Evolutionary conservation across 2,888 invertebrate species (phyloP).

Genomic region (Galerucella nymphaeae): DNA sequence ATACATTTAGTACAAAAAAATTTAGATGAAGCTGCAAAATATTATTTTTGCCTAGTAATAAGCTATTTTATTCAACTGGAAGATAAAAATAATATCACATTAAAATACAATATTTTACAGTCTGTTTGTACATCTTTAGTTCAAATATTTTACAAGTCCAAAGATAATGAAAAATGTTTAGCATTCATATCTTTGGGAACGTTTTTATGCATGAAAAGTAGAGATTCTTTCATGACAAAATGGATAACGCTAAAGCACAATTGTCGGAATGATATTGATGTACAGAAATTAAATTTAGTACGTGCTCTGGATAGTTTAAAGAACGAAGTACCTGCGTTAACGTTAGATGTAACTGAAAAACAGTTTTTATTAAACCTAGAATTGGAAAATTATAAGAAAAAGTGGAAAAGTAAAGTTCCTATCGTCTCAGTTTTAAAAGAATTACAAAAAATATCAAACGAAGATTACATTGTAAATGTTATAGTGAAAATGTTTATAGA

Average conservation of each 20-base stretch:
- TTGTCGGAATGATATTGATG: slow-evolving; percentile 38
- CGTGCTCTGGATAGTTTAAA: slow-evolving; percentile 46
- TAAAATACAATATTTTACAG: slow-evolving; percentile 29
- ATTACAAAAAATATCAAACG: slow-evolving; percentile 47
- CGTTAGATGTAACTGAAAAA: slow-evolving; percentile 37
- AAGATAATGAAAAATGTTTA: slow-evolving; percentile 45
- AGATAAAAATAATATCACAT: slow-evolving; percentile 25
- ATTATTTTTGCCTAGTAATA: slow-evolving; percentile 37
- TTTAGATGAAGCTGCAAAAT: slow-evolving; percentile 27
- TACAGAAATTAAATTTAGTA: slow-evolving; percentile 51
- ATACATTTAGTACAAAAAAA: slow-evolving; percentile 37
- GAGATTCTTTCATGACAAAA: slow-evolving; percentile 42
- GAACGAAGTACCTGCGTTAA: slow-evolving; percentile 1
- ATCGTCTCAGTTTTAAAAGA: slow-evolving; percentile 51
- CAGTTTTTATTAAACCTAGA: slow-evolving; percentile 51
- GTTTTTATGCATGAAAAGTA: slow-evolving; percentile 42
- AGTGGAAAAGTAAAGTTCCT: slow-evolving; percentile 55
- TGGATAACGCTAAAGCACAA: slow-evolving; percentile 53
- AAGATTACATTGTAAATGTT: slow-evolving; percentile 43
- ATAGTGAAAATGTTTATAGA: slow-evolving; percentile 51
- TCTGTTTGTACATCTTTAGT: slow-evolving; percentile 23
- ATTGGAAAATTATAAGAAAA: slow-evolving; percentile 51
- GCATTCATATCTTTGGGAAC: slow-evolving; percentile 48
- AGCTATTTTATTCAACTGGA: slow-evolving; percentile 43
- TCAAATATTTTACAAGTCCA: slow-evolving; percentile 28